Evolutionary conservation across 2,113 vertebrate genomes (phyloP), one percentile per base, ranked within the genome.

Genomic region (Cebidichthys violaceus): DNA sequence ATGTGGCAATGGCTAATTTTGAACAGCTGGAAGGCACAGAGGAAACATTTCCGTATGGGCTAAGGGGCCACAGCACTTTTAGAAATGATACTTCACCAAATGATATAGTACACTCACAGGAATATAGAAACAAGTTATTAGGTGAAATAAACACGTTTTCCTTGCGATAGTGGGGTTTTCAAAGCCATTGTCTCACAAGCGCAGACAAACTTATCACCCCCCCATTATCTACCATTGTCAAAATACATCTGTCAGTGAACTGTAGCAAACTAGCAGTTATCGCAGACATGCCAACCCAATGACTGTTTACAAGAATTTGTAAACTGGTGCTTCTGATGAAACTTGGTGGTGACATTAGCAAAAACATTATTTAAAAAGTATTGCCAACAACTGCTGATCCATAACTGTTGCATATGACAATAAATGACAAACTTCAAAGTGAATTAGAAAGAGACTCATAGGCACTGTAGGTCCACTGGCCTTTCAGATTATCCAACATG

Each of bases 131-230:
- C n/a, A 50, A 18, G 50, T 72, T 31, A 45, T 37, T n/a, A 65
- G 11, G 71, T 54, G 45, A 27, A 68, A 68, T 13, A 72, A 82
- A 39, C 39, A 47, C 13, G 24, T 27, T 35, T 29, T 75, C 9
- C 17, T 20, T 37, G 14, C 65, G 3, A 4, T 70, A 78, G 14
- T 18, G 1, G 15, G n/a, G 13, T 57, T 15, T 67, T 33, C 15
- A 13, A 24, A 66, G 24, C 39, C 20, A 75, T 64, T 75, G n/a
- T 77, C n/a, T 70, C 15, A 62, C 31, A 70, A 68, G 70, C 77
- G 67, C 62, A 61, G 83, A 70, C 50, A n/a, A 75, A 83, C 18
- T 50, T 27, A 57, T 82, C 66, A 33, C 29, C 31, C 50, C 60
- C 37, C 37, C 31, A 35, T 35, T 37, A 35, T 55, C 59, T 27